Conservation (phyloP, 2,888 invertebrate genomes). For the Catocala fraxini region DNA sequence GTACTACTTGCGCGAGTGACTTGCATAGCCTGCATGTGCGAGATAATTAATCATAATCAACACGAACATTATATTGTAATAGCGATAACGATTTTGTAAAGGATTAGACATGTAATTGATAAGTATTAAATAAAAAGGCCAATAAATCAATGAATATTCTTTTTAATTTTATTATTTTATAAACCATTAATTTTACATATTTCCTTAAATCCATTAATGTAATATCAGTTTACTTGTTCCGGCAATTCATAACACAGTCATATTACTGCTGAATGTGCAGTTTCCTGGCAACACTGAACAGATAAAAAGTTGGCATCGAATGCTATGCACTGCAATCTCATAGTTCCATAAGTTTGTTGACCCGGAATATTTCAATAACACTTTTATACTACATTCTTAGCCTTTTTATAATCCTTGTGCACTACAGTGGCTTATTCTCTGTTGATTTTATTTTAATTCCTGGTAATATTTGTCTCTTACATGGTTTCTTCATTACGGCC, state of each 20-base stretch:
- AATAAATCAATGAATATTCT: no score
- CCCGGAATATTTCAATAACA: constrained; percentile 37
- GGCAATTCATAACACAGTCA: neutral
- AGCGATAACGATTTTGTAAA: no score
- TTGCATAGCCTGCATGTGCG: no score
- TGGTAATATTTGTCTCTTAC: constrained; percentile 29
- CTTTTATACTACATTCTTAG: constrained; percentile 27
- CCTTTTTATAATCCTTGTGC: constrained; percentile 31
- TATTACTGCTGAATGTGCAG: neutral
- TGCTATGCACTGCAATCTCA: constrained; percentile 14
- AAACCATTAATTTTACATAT: no score
- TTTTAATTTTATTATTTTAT: no score
- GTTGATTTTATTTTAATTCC: constrained; percentile 32
- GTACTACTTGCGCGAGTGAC: no score
- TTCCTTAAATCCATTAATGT: no score
- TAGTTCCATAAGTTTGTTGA: constrained; percentile 34
- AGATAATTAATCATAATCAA: no score
- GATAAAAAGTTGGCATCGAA: constrained; percentile 27
- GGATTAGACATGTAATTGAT: no score
- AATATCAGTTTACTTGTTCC: neutral
- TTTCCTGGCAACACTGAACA: neutral
- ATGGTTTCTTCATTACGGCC: constrained; percentile 16
- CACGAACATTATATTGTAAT: no score
- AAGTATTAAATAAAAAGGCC: no score
- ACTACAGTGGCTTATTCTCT: constrained; percentile 39